Evolutionary conservation across 2,113 vertebrate genomes (phyloP), one percentile per base, ranked within the genome.

Genomic region (Pao palembangensis): DNA sequence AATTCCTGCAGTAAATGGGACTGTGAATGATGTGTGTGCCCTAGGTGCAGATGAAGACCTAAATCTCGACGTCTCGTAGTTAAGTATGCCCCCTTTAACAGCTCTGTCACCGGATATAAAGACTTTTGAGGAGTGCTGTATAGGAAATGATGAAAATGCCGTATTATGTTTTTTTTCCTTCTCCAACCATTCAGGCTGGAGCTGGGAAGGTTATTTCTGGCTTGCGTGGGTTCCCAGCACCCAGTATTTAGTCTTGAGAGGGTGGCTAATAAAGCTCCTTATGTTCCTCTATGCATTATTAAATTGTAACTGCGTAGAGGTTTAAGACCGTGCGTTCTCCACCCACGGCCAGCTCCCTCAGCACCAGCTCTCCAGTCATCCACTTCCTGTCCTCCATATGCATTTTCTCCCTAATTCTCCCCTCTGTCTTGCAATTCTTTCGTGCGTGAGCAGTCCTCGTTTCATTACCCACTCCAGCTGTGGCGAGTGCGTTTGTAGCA

Each of bases 201-300:
- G 61, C 63, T 71, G 61, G 74, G 65, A 74, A 82, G 59, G 79
- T 82, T 82, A 88, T 89, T 88, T 85, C 75, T 82, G 75, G 81
- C 73, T 61, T 79, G 81, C 80, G 83, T 81, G 81, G 83, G 85
- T 73, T 73, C 73, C 71, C 63, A 63, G 73, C 73, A 83, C 68
- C 62, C 70, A 76, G 81, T 72, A 57, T 78, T 80, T 78, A 83
- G 79, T 76, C 73, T 76, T 77, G 73, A 66, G 56, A 82, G 73
- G 60, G 63, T 70, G 71, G 62, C 62, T n/a, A 28, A 67, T 58
- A 80, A 77, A 60, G 79, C 76, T 69, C 73, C 72, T 79, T 75
- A 74, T 73, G 73, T 78, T 78, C 62, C 56, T 52, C 61, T 71
- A 82, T 84, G 77, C 74, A 86, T 87, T 86, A 87, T 86, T 86